Conservation (phyloP, 2,113 vertebrate species). For the Petromus typicus region DNA sequence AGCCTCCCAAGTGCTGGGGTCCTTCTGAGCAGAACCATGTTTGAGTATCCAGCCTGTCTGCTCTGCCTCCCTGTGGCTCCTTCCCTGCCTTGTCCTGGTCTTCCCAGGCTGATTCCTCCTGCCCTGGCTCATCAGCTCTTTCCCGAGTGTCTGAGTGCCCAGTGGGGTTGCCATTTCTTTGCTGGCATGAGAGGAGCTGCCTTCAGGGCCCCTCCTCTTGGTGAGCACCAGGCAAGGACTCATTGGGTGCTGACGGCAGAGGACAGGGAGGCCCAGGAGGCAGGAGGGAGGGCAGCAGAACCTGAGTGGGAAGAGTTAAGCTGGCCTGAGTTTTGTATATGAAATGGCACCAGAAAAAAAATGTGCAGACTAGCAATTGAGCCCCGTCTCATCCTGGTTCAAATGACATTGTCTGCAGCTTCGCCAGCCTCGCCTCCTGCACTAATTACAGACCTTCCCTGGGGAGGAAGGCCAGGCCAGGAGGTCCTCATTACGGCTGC, state of each 20-base stretch:
- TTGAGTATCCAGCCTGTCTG: background rate
- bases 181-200: background rate
- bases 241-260: background rate
- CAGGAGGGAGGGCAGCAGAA: accelerated
- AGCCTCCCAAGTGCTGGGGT: background rate
- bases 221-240: background rate
- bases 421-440: slow-evolving; percentile 85
- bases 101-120: background rate
- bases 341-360: slow-evolving; percentile 79
- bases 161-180: background rate
- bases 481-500: slow-evolving; percentile 87
- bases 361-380: slow-evolving; percentile 87
- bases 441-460: slow-evolving; percentile 90
- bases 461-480: slow-evolving; percentile 80
- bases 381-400: slow-evolving; percentile 86
- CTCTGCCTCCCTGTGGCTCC: accelerated
- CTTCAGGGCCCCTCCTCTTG: background rate
- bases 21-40: background rate
- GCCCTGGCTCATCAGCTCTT: background rate
- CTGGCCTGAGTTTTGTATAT: slow-evolving; percentile 69
- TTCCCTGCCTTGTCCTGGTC: background rate
- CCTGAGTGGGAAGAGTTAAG: slow-evolving; percentile 80
- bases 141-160: background rate
- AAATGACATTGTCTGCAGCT: slow-evolving; percentile 89
- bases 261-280: background rate